A percentile compares a stretch with the other conserved stretches of the same genome.
phyloP scores from a whole-genome alignment of 2,113 vertebrate species.

The Anolis carolinensis region DNA sequence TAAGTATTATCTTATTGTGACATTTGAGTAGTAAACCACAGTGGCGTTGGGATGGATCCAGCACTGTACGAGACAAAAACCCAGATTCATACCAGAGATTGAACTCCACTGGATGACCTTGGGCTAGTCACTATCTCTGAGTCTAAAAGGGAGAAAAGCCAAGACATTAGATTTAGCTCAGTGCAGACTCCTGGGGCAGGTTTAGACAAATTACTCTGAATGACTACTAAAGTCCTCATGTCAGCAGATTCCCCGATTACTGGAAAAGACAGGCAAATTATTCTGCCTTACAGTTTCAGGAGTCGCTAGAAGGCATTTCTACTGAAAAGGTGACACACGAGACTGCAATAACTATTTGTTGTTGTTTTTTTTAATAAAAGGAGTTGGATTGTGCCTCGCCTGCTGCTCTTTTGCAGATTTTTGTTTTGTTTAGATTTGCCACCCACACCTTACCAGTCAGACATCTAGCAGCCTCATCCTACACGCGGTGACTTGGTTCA shows the following conservation, averaged over 20 bases:
- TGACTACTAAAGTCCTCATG: not conserved
- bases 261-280: not conserved
- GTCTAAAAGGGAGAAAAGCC: not conserved
- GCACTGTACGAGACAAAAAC: not conserved
- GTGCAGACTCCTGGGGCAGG: not conserved
- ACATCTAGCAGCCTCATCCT: not conserved
- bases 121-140: not conserved
- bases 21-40: not conserved
- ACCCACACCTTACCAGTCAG: not conserved
- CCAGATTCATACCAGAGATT: not conserved
- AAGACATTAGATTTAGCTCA: not conserved
- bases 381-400: not conserved
- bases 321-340: not conserved
- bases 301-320: not conserved
- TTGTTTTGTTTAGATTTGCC: not conserved
- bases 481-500: not conserved
- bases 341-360: not conserved
- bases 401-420: not conserved
- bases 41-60: not conserved
- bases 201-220: not conserved
- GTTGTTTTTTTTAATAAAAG: not conserved
- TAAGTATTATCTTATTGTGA: not conserved
- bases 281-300: not conserved
- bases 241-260: not conserved
- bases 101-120: not conserved